Evolutionary conservation across 2,797 vertebrate species (phyloP).

Genomic region (Melanotaenia parkinsoni): DNA sequence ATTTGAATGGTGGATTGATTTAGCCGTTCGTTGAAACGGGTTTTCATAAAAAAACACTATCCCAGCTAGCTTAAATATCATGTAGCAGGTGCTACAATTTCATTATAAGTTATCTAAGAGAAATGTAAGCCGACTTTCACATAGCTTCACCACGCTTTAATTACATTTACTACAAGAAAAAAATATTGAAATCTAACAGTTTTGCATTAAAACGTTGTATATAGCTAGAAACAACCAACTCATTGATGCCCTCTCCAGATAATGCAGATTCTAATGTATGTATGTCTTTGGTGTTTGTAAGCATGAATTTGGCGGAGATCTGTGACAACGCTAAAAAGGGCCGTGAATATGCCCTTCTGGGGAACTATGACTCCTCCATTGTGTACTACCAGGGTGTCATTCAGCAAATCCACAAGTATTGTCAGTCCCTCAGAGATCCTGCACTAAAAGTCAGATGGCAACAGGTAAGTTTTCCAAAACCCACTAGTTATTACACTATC

Average conservation of each 20-base stretch:
- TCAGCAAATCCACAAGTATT: conserved; percentile 95
- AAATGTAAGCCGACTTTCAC: neutral
- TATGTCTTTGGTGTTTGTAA: conserved; percentile 66
- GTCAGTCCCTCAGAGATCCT: conserved; percentile 91
- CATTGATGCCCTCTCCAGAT: neutral
- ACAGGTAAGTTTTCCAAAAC: conserved; percentile 82
- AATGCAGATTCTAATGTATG: neutral
- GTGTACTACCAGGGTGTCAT: conserved; percentile 98
- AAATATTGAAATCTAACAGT: neutral
- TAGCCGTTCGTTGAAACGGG: neutral
- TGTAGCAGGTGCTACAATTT: conserved; percentile 11
- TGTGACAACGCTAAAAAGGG: conserved; percentile 97
- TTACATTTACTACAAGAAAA: neutral
- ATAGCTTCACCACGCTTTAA: neutral
- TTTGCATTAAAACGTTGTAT: neutral
- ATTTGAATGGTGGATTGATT: conserved; percentile 37
- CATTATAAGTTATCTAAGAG: neutral
- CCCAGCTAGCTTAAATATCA: conserved; percentile 31
- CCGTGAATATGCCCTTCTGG: conserved; percentile 95
- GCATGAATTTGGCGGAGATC: conserved; percentile 95
- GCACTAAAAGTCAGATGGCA: conserved; percentile 93
- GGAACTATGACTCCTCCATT: conserved; percentile 96
- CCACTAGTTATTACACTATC: neutral
- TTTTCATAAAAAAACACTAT: conserved; percentile 7
- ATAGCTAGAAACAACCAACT: neutral